Conservation (phyloP, 2,888 invertebrate genomes). For the Caprella mutica region DNA sequence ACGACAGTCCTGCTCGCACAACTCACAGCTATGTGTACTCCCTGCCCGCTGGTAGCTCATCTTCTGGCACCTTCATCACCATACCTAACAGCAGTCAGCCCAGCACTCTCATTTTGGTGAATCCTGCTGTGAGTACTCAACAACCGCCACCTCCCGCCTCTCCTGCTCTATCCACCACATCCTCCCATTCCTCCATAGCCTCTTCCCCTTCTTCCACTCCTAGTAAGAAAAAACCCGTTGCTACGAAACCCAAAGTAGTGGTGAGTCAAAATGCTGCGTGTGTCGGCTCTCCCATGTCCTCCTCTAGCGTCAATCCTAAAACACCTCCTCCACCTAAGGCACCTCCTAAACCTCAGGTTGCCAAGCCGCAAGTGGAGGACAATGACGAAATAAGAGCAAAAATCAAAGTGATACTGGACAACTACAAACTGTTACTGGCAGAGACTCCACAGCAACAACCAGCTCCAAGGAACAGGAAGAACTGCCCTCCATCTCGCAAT, state of each 20-base stretch:
- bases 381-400: conserved; percentile 32
- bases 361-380: conserved; percentile 35
- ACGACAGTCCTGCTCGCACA: conserved; percentile 27
- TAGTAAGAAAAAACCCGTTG: conserved; percentile 29
- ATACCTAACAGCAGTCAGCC: conserved; percentile 29
- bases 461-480: conserved; percentile 34
- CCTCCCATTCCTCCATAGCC: conserved; percentile 32
- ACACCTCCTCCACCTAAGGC: conserved; percentile 29
- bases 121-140: conserved; percentile 17
- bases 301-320: conserved; percentile 14
- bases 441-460: conserved; percentile 33
- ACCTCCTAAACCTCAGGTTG: conserved; percentile 31
- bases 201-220: conserved; percentile 34
- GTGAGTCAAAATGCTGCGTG: conserved; percentile 18
- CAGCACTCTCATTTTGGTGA: conserved; percentile 28
- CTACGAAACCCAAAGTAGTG: conserved; percentile 24
- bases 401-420: conserved; percentile 32
- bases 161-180: conserved; percentile 32
- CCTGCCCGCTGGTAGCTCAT: conserved; percentile 23
- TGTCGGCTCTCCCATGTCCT: conserved; percentile 14
- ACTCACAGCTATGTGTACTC: conserved; percentile 30
- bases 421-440: conserved; percentile 32
- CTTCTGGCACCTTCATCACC: conserved; percentile 19
- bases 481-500: conserved; percentile 32
- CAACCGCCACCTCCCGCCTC: conserved; percentile 32